These are phyloP conservation scores for Egretta garzetta DNA, from an alignment of 2,113 vertebrate genomes.

Conservation along the genomic window DNA sequence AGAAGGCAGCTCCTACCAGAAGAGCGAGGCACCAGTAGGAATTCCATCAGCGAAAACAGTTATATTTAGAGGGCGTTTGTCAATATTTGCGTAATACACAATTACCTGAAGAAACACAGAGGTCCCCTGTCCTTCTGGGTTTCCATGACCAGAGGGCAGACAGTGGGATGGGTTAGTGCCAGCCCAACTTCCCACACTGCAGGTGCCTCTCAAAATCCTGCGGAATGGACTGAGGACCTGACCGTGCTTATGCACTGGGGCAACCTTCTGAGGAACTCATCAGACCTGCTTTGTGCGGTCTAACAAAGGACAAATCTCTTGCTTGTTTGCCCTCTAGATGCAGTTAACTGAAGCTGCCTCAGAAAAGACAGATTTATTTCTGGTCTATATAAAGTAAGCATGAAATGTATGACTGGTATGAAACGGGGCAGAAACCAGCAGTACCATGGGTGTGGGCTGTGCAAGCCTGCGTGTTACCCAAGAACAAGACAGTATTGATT, in stretches of 20 bases:
- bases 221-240: background rate
- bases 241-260: background rate
- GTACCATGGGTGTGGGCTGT: background rate
- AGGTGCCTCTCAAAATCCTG: background rate
- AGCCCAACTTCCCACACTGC: background rate
- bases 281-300: background rate
- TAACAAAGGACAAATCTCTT: background rate
- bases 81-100: background rate
- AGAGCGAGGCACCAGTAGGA: background rate
- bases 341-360: background rate
- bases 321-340: background rate
- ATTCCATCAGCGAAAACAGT: background rate
- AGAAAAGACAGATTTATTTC: background rate
- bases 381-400: background rate
- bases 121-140: background rate
- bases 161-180: background rate
- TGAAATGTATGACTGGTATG: background rate
- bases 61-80: background rate
- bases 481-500: slow-evolving; percentile 34
- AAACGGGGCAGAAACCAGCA: background rate
- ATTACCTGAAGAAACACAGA: background rate
- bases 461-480: rapidly evolving
- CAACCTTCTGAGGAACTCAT: background rate
- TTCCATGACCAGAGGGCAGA: background rate
- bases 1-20: background rate